phyloP scores from a whole-genome alignment of 2,797 vertebrate species.

The Acridotheres tristis region DNA sequence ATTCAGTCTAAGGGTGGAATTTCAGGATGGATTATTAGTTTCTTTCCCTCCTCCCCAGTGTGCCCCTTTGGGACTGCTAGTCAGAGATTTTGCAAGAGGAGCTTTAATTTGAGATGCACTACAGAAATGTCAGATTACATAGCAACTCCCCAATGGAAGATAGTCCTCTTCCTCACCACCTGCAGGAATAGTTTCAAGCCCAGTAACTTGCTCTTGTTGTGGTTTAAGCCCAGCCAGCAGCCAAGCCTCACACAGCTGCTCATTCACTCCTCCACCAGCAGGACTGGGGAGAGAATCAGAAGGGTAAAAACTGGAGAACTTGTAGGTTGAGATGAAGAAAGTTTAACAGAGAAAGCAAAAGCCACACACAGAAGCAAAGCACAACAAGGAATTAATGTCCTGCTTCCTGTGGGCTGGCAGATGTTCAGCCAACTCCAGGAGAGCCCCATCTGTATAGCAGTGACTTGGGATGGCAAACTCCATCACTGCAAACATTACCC shows the following conservation, averaged over 20 bases:
- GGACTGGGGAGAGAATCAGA: not conserved
- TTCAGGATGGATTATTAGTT: not conserved
- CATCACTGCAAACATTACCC: not conserved
- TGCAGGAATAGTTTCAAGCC: not conserved
- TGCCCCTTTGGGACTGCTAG: not conserved
- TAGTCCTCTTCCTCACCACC: not conserved
- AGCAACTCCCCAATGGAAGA: not conserved
- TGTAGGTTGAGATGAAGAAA: not conserved
- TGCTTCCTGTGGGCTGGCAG: not conserved
- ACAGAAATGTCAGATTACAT: not conserved
- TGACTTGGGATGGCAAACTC: not conserved
- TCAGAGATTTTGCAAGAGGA: not conserved
- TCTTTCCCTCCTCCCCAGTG: not conserved
- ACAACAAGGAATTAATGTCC: not conserved
- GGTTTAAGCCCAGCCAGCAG: not conserved
- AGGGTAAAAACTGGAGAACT: not conserved
- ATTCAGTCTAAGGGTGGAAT: not conserved
- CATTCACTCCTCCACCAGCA: accelerated
- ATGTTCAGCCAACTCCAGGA: not conserved
- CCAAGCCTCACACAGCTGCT: accelerated
- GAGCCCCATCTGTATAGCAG: not conserved
- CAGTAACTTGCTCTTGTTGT: not conserved
- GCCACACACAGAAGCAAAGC: not conserved
- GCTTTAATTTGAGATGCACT: not conserved
- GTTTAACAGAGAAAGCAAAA: not conserved